phyloP scores from a whole-genome alignment of 2,888 invertebrate species.

The Dasysyrphus tricinctus region DNA sequence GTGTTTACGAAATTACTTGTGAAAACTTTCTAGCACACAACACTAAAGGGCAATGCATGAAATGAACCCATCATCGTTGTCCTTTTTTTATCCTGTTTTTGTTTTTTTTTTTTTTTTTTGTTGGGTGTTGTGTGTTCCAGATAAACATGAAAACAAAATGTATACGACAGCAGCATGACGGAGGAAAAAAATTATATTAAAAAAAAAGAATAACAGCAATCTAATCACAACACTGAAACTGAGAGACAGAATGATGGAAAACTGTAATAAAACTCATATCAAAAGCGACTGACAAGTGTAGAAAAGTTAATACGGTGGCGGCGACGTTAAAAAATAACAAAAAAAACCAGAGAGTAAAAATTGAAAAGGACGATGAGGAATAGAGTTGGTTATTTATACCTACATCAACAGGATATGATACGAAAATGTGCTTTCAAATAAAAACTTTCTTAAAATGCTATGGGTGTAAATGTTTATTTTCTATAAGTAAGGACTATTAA shows the following conservation, averaged over 20 bases:
- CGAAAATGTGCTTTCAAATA: not conserved
- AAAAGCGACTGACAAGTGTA: constrained; percentile 66
- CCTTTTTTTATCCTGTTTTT: constrained; percentile 34
- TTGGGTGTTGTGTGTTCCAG: constrained; percentile 12
- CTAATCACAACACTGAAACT: constrained; percentile 56
- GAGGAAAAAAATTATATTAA: constrained; percentile 31
- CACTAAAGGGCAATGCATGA: constrained; percentile 39
- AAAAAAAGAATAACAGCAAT: constrained; percentile 49
- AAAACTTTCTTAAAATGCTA: too few relatives aligned
- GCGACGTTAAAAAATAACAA: constrained; percentile 1
- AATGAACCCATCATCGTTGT: constrained; percentile 44
- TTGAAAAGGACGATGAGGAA: not conserved
- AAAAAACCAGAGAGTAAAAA: not conserved
- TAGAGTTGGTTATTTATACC: not conserved
- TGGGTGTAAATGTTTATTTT: constrained; percentile 1
- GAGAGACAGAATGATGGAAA: constrained; percentile 70
- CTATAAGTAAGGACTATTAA: too few relatives aligned
- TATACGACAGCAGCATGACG: constrained; percentile 23
- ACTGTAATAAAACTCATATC: constrained; percentile 75
- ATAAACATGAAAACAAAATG: constrained; percentile 38
- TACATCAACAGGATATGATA: not conserved
- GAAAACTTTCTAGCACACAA: constrained; percentile 45
- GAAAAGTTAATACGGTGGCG: constrained; percentile 48
- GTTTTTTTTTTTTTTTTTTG: constrained; percentile 1
- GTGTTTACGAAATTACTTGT: constrained; percentile 63